Evolutionary conservation across 2,113 vertebrate species (phyloP), one percentile per base, ranked within the genome.

Genomic region (Peromyscus californicus): DNA sequence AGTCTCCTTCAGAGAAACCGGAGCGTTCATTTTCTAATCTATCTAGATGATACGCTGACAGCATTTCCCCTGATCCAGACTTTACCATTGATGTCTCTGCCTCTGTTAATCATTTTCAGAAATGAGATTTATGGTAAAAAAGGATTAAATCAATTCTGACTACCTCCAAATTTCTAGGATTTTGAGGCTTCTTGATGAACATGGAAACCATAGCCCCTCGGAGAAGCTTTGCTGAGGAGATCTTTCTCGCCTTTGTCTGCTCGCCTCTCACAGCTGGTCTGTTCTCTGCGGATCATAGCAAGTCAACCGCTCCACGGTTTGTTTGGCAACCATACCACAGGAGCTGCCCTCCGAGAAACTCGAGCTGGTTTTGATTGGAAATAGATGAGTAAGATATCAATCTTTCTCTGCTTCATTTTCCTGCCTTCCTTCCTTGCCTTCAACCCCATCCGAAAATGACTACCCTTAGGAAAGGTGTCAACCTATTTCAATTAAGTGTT

Each of bases 41-140:
- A 98, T 98, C 98, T 98, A 97, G 98, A 98, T 98, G 98, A 98
- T 98, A 98, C 67, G 97, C 98, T 98, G 98, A 98, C 98, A 99
- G 98, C 96, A 98, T 98, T 98, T 98, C 97, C 98, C 98, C 98
- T 98, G 98, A 98, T 98, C 98, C 93, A 98, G 98, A 98, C 96
- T 98, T 98, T 98, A 97, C 98, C 98, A 98, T 98, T 99, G 98
- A 98, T 95, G 98, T 98, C 98, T 98, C 97, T 98, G 98, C 98
- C 97, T 97, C 98, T 42, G 96, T 99, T 99, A 99, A 98, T 99
- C 99, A 99, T 98, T 98, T 97, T 97, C 97, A 97, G 97, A 98
- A 98, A 98, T 97, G 95, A 98, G 98, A 98, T 98, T 98, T 98
- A 98, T 96, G 98, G 98, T 95, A 96, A 98, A 69, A 69, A 69